Evolutionary conservation across 2,797 vertebrate species (phyloP).

Genomic region (Ataeniobius toweri): DNA sequence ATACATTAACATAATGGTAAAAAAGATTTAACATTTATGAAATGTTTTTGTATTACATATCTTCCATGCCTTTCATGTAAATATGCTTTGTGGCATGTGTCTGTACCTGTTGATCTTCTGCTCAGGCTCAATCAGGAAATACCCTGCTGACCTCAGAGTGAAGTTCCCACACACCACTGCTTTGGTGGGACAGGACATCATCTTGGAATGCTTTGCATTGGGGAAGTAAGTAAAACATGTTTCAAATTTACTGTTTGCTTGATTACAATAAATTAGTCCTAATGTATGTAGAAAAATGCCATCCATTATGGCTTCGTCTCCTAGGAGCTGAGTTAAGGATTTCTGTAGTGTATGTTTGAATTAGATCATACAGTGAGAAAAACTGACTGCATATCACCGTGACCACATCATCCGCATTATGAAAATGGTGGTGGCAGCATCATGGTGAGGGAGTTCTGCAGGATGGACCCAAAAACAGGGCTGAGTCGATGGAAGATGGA

Average conservation of each 20-base stretch:
- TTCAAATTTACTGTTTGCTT: not conserved
- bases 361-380: not conserved
- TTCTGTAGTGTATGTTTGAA: conserved; percentile 2
- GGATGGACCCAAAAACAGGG: not conserved
- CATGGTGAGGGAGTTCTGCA: not conserved
- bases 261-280: not conserved
- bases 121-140: conserved; percentile 87
- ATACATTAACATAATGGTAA: not conserved
- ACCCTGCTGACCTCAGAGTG: conserved; percentile 94
- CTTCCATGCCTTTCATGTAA: not conserved
- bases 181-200: conserved; percentile 91
- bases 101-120: conserved; percentile 37
- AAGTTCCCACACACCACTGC: conserved; percentile 87
- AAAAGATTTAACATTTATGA: too few relatives aligned
- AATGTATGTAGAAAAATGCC: not conserved
- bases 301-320: not conserved
- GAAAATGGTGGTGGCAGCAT: too few relatives aligned
- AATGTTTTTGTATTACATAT: not conserved
- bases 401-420: too few relatives aligned
- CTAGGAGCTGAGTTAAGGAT: conserved; percentile 8
- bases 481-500: not conserved
- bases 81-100: not conserved
- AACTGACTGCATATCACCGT: too few relatives aligned
- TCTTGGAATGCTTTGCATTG: conserved; percentile 96
- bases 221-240: conserved; percentile 91